These are phyloP conservation scores for Drosophila buzzatii DNA, from an alignment of 2,888 invertebrate genomes.

Conservation along the genomic window DNA sequence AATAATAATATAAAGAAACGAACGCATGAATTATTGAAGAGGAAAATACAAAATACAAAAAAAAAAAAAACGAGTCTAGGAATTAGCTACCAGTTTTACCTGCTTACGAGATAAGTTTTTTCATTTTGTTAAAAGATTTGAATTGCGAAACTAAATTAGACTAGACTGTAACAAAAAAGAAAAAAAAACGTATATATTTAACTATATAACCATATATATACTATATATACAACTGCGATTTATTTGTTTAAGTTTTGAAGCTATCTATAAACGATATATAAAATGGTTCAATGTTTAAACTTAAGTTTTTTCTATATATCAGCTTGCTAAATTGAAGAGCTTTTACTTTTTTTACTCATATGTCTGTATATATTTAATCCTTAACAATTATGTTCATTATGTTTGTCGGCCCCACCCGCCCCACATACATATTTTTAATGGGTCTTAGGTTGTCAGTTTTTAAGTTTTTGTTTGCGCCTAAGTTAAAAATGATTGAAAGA, in stretches of 20 bases:
- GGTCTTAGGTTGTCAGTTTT: conserved; percentile 64
- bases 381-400: conserved; percentile 42
- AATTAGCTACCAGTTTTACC: conserved; percentile 84
- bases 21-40: conserved; percentile 25
- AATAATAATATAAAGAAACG: conserved; percentile 20
- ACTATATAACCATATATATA: conserved; percentile 4
- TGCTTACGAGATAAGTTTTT: conserved; percentile 76
- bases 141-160: conserved; percentile 47
- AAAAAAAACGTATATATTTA: conserved; percentile 17
- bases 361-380: conserved; percentile 18
- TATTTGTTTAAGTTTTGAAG: conserved; percentile 72
- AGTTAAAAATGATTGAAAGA: conserved; percentile 32
- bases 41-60: conserved; percentile 19
- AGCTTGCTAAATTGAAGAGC: conserved; percentile 46
- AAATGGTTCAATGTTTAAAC: conserved; percentile 75
- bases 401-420: conserved; percentile 50
- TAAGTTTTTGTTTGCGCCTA: conserved; percentile 68
- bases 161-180: conserved; percentile 24
- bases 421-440: conserved; percentile 30
- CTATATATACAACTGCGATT: conserved; percentile 72
- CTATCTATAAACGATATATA: conserved; percentile 51
- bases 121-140: conserved; percentile 52
- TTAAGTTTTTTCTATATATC: conserved; percentile 52
- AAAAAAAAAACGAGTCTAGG: conserved; percentile 25
- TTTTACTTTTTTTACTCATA: conserved; percentile 56